Conservation (phyloP, 2,888 invertebrate species). For the Itoplectis maculator region DNA sequence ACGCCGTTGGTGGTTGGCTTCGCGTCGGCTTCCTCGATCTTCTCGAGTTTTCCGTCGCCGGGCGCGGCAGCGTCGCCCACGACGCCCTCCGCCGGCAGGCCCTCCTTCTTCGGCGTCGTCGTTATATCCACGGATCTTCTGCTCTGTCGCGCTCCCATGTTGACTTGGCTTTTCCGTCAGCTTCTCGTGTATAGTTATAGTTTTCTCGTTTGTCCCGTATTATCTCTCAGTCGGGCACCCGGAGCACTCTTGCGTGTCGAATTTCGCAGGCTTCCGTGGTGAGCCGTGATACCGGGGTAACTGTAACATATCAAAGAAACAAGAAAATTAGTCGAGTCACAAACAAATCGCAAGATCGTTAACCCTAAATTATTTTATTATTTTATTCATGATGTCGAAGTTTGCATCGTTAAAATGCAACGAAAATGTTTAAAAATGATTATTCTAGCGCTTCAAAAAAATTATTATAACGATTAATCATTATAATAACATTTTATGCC, state of each 20-base stretch:
- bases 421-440: no score
- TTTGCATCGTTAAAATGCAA: no score
- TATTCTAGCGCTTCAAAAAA: no score
- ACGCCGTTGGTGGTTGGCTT: conserved; percentile 91
- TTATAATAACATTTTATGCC: no score
- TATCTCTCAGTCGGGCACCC: conserved; percentile 39
- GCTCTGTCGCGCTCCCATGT: conserved; percentile 94
- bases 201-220: conserved; percentile 20
- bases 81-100: conserved; percentile 84
- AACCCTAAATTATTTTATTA: no score
- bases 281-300: conserved; percentile 52
- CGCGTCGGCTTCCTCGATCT: conserved; percentile 91
- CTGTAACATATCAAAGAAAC: conserved; percentile 65
- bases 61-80: conserved; percentile 86
- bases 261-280: conserved; percentile 30
- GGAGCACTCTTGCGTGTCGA: conserved; percentile 7
- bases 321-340: conserved; percentile 30
- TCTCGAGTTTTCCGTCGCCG: conserved; percentile 88
- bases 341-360: conserved; percentile 1
- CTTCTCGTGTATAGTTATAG: conserved; percentile 68
- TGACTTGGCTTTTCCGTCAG: conserved; percentile 74
- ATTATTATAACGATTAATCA: no score
- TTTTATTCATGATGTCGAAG: no score
- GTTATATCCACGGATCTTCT: conserved; percentile 95
- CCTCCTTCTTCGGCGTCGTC: conserved; percentile 88